Percentiles rank a stretch among this genome's conserved stretches.
These are phyloP conservation scores for Sarcoramphus papa DNA, from an alignment of 2,797 vertebrate genomes.

Conservation along the genomic window DNA sequence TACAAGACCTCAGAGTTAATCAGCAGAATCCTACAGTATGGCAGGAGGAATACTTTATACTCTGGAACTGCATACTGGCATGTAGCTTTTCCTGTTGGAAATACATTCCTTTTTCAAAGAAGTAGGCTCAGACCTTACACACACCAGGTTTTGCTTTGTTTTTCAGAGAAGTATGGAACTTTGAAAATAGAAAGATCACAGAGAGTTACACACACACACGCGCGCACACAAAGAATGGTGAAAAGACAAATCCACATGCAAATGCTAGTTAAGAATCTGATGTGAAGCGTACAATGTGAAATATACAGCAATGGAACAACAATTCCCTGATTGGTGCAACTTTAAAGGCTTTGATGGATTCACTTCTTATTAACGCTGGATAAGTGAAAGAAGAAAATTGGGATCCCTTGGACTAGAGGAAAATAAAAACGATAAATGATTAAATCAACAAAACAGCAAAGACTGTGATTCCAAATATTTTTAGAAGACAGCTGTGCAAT, in stretches of 20 bases:
- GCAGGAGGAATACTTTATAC: background rate
- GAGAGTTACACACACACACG: background rate
- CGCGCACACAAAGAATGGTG: background rate
- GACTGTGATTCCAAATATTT: background rate
- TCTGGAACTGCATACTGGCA: background rate
- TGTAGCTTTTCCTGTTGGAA: background rate
- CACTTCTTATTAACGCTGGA: background rate
- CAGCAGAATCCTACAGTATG: background rate
- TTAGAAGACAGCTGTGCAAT: background rate
- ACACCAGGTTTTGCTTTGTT: background rate
- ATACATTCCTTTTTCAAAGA: background rate
- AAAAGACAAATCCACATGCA: background rate
- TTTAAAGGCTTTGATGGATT: background rate
- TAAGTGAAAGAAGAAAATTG: background rate
- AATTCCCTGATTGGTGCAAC: background rate
- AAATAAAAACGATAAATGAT: background rate
- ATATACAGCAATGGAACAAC: background rate
- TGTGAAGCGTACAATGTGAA: background rate
- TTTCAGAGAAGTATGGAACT: background rate
- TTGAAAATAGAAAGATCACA: background rate
- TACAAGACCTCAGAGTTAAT: background rate
- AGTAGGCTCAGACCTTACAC: background rate
- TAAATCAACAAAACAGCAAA: background rate
- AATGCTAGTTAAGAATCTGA: background rate
- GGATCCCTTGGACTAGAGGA: background rate